Evolutionary conservation across 2,797 vertebrate species (phyloP).

Genomic region (Varecia variegata): DNA sequence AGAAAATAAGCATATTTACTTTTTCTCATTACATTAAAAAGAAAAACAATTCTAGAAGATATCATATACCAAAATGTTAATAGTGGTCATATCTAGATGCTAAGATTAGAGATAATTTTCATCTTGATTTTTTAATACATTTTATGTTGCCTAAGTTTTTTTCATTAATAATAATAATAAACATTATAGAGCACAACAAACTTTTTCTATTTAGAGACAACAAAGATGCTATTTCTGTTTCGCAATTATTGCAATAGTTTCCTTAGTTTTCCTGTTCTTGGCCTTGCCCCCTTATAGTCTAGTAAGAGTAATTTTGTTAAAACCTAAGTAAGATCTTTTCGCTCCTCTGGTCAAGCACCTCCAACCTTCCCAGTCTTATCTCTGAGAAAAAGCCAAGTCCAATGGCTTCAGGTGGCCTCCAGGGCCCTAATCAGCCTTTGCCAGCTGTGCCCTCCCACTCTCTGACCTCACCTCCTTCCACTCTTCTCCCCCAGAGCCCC

Average conservation of each 20-base stretch:
- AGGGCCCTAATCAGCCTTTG: background rate
- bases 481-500: no score
- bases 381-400: background rate
- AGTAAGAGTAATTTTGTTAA: background rate
- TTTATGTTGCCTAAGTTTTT: background rate
- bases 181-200: background rate
- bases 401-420: background rate
- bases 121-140: background rate
- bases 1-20: background rate
- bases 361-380: background rate
- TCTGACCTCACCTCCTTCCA: background rate
- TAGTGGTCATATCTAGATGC: background rate
- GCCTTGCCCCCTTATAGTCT: background rate
- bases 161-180: background rate
- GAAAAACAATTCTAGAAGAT: background rate
- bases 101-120: background rate
- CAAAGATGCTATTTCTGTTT: background rate
- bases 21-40: background rate
- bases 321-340: background rate
- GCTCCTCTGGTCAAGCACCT: background rate
- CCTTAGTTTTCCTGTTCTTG: background rate
- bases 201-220: background rate
- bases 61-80: background rate
- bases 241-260: background rate
- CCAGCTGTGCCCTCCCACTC: background rate